Base-by-base conservation (phyloP, 1,140 invertebrate genomes). In the Sesamia nonagrioides region DNA sequence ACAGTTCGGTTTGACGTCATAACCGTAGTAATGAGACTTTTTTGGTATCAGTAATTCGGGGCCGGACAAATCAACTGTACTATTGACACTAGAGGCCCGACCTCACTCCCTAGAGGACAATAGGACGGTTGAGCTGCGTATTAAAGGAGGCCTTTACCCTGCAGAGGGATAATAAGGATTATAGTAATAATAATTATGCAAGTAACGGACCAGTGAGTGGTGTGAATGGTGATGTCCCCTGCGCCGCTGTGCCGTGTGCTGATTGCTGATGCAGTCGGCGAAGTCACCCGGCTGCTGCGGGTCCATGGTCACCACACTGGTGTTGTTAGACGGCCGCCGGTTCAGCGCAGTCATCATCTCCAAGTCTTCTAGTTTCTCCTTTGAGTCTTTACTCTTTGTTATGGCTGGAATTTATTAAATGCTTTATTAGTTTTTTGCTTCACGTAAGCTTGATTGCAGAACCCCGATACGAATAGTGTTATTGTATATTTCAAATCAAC, bases 211-310 rank as follows among this genome's bases (percentile, higher is more conserved):
- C 84, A 94, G 82, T 35, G 91, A 93, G 40, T 90, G 84, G 21
- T 91, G 91, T 6, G 91, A 93, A 27, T 94, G 83, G 54, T 91
- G 86, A 50, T 91, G 89, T 0, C 86, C 86, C 11, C 92, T 77
- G 74, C 94, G 83, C 74, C 94, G 82, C 77, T 94, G 91, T 15
- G 92, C 87, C 0, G 94, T 92, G 82, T 95, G 95, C 82, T 95
- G 93, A 73, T 94, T 95, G 27, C 84, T 91, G 80, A 95, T 95
- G 78, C 92, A 95, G 83, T 95, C 95, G 6, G 93, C 91, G 77
- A 95, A 95, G 76, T 95, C 93, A 0, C 84, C 81, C 0, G 92
- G 88, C 73, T 88, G 88, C n/a, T 81, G 78, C n/a, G 81, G 83
- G 27, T 95, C 93, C 82, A 95, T 79, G 7, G 92, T 95, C 33